These are phyloP conservation scores for Echinometra lucunter DNA, from an alignment of 53 echinoderm and acorn worm genomes.

Conservation along the genomic window DNA sequence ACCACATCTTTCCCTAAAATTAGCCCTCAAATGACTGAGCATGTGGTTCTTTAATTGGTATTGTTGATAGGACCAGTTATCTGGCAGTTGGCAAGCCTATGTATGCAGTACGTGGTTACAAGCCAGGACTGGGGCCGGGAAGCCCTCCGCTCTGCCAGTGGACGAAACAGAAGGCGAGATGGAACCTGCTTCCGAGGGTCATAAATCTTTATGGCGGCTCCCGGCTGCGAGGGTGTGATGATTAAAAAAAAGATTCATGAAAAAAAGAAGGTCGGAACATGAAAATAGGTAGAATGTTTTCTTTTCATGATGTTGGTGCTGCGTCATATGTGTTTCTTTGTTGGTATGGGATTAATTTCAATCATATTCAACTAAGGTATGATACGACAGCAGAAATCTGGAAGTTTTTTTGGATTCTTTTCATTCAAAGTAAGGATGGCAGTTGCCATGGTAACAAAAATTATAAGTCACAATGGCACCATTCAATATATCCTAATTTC, in stretches of 20 bases:
- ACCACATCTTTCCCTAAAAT: background rate
- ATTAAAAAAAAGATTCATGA: slow-evolving; percentile 25
- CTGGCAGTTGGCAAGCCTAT: slow-evolving; percentile 15
- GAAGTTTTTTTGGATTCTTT: background rate
- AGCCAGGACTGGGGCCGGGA: background rate
- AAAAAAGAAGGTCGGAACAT: background rate
- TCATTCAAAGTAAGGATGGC: background rate
- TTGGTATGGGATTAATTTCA: background rate
- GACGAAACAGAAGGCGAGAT: slow-evolving; percentile 27
- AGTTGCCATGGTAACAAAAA: slow-evolving; percentile 5
- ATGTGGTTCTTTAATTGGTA: slow-evolving; percentile 47
- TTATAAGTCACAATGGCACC: background rate
- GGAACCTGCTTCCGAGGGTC: slow-evolving; percentile 40
- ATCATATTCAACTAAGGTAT: background rate
- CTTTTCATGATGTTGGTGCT: background rate
- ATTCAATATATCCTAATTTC: background rate
- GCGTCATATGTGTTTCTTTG: background rate
- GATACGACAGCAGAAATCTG: background rate
- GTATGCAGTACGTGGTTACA: slow-evolving; percentile 37
- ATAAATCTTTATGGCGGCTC: slow-evolving; percentile 65
- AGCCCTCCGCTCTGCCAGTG: background rate
- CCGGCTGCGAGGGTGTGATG: slow-evolving; percentile 9
- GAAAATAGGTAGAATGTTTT: background rate
- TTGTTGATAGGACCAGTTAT: slow-evolving; percentile 27
- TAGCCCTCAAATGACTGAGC: background rate